Base-by-base conservation (phyloP, 2,113 vertebrate species). In the Vidua macroura region DNA sequence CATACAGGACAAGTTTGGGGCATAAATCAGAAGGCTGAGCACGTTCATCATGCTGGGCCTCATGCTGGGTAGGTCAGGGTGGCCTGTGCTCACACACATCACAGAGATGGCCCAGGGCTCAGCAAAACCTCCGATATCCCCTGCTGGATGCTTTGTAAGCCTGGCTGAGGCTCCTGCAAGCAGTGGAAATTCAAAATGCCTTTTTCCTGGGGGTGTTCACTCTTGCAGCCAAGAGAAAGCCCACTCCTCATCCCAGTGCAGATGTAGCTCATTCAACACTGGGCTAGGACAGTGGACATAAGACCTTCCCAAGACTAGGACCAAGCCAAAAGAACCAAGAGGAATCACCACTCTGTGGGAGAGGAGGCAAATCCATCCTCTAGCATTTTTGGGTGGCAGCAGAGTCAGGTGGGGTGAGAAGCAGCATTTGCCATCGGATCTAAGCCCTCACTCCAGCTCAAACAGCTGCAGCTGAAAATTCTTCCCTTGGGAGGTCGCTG, bases 131-230 rank as follows among this genome's bases (percentile, higher is more conserved):
- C 52, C 46, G 21, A 67, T 31, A 59, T 33, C 10, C n/a, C 10
- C 23, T 1, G 1, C 0, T n/a, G 77, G 18, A 64, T 30, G n/a
- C 25, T 24, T 23, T 39, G 39, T 28, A 44, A 63, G 39, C n/a
- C 20, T 66, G 55, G 49, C 11, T 66, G 46, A 88, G 58, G 44
- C 16, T 85, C 33, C 62, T 56, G 30, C 21, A 67, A 90, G 46
- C 53, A 56, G 28, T 2, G 22, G 37, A 70, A 69, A 80, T 2
- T 31, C 28, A 69, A 86, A 83, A 81, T 3, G 11, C 10, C 27
- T 82, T 68, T 41, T 22, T 24, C 19, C 6, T 46, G 46, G 31
- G 24, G 7, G 2, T 62, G 17, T 41, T 52, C 43, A 33, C 21
- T 53, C 91, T 6, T 21, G 31, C 22, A 77, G 31, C 15, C 67